Evolutionary conservation across 2,797 vertebrate genomes (phyloP).

Genomic region (Calcarius lapponicus): DNA sequence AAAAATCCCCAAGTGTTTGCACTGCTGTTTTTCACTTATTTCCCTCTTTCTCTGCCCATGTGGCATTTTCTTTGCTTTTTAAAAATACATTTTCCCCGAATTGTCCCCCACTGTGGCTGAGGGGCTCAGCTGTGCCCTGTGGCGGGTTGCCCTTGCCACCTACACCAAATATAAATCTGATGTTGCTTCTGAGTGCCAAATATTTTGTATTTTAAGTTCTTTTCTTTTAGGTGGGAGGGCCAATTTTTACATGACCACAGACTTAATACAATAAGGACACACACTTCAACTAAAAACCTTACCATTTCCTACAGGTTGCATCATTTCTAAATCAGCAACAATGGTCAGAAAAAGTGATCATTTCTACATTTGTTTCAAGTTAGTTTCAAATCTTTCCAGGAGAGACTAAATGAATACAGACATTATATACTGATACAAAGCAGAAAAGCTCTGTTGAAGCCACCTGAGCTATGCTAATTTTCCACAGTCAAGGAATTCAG

Average conservation of each 20-base stretch:
- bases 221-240: not conserved
- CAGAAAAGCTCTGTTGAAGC: not conserved
- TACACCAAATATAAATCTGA: not conserved
- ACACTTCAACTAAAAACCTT: not conserved
- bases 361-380: not conserved
- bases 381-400: not conserved
- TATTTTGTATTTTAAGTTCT: not conserved
- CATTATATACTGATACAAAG: not conserved
- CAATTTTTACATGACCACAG: not conserved
- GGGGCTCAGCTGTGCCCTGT: not conserved
- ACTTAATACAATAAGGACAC: not conserved
- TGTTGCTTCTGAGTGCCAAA: not conserved
- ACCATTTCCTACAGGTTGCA: not conserved
- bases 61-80: not conserved
- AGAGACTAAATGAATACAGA: not conserved
- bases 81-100: accelerated
- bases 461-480: not conserved
- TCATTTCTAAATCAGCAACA: not conserved
- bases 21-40: not conserved
- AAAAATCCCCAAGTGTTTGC: not conserved
- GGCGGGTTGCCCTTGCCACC: not conserved
- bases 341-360: not conserved
- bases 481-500: not conserved
- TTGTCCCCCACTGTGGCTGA: accelerated
- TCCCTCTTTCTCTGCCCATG: not conserved